Conservation (phyloP, 37 sponge, comb jelly and placozoan species). For the Geodia barretti region DNA sequence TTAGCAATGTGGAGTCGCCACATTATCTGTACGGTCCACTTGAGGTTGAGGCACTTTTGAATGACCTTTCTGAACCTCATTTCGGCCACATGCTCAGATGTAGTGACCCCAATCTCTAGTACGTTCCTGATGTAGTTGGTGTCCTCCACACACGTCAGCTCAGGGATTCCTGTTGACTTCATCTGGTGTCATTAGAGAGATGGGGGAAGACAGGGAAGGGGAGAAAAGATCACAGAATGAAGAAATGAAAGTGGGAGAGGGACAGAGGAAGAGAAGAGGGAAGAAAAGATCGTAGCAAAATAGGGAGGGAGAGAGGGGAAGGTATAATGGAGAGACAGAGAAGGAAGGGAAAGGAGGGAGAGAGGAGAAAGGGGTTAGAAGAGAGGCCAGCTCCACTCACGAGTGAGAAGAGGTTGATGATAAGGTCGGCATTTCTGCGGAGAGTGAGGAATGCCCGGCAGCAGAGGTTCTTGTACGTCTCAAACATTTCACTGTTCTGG, state of each 20-base stretch:
- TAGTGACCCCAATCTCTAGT: slow-evolving; percentile 35
- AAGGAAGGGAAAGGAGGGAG: neutral
- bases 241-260: too few species aligned
- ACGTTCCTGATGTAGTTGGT: slow-evolving; percentile 51
- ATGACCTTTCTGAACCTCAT: slow-evolving; percentile 54
- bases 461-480: slow-evolving; percentile 44
- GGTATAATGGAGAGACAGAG: neutral
- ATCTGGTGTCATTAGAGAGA: too few species aligned
- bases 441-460: slow-evolving; percentile 63
- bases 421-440: slow-evolving; percentile 61
- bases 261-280: neutral
- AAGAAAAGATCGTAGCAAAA: neutral
- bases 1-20: slow-evolving; percentile 50
- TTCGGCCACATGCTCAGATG: slow-evolving; percentile 47
- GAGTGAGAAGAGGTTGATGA: slow-evolving; percentile 76
- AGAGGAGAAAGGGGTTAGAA: neutral
- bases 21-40: slow-evolving; percentile 77
- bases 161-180: slow-evolving; percentile 82
- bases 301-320: neutral
- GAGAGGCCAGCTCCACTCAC: slow-evolving; percentile 8
- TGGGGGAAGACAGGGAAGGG: neutral
- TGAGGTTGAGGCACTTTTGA: slow-evolving; percentile 56
- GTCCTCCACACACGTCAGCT: slow-evolving; percentile 75
- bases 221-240: neutral
- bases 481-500: slow-evolving; percentile 56